A percentile compares a stretch with the other conserved stretches of the same genome.
Conservation (phyloP, 2,888 invertebrate genomes). For the Chrysina gloriosa region DNA sequence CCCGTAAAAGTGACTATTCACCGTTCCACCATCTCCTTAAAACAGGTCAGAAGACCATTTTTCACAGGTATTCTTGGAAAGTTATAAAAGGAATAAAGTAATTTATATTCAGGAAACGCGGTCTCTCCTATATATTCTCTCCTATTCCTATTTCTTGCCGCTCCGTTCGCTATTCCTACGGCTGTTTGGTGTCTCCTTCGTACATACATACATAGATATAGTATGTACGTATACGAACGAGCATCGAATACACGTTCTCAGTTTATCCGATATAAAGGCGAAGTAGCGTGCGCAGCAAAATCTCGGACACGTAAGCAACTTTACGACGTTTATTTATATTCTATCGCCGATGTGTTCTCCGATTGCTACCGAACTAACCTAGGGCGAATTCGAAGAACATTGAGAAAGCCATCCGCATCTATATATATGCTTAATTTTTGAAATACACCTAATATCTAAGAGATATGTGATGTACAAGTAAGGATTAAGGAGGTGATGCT, state of each 20-base stretch:
- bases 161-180: not conserved
- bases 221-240: too few species aligned
- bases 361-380: not conserved
- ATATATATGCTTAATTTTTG: not conserved
- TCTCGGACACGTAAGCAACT: not conserved
- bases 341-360: not conserved
- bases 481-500: too few species aligned
- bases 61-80: constrained; percentile 44
- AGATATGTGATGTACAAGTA: too few species aligned
- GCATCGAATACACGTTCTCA: too few species aligned
- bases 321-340: constrained; percentile 7
- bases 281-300: too few species aligned
- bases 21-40: constrained; percentile 28
- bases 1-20: constrained; percentile 42
- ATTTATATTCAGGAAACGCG: constrained; percentile 44
- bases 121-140: constrained; percentile 13
- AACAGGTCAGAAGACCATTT: constrained; percentile 42
- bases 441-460: too few species aligned
- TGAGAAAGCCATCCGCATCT: not conserved
- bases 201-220: too few species aligned
- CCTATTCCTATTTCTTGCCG: not conserved
- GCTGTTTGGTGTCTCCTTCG: not conserved
- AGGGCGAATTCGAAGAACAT: not conserved
- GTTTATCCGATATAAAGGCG: too few species aligned
- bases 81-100: constrained; percentile 44